These are phyloP conservation scores for Hippoglossus stenolepis DNA, from an alignment of 2,113 vertebrate genomes.

Conservation along the genomic window DNA sequence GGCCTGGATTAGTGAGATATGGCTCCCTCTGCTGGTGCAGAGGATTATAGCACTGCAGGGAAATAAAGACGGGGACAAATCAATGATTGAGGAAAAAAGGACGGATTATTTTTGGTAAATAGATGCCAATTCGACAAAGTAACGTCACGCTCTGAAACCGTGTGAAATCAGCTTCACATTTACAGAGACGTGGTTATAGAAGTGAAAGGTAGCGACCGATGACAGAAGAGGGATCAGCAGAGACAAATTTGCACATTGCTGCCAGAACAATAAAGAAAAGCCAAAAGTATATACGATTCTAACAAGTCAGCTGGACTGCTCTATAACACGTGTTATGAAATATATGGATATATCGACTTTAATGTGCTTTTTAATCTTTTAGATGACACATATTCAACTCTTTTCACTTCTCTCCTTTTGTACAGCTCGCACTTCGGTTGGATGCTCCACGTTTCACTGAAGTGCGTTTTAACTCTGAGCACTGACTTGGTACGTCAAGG, in stretches of 20 bases:
- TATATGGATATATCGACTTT: constrained; percentile 40
- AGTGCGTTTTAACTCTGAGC: constrained; percentile 46
- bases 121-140: constrained; percentile 29
- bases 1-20: constrained; percentile 9
- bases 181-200: not conserved
- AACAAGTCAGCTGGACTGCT: constrained; percentile 54
- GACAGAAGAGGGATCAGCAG: constrained; percentile 12
- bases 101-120: constrained; percentile 56
- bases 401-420: constrained; percentile 55
- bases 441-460: constrained; percentile 63
- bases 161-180: constrained; percentile 23
- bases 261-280: constrained; percentile 45
- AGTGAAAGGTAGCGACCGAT: not conserved
- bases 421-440: constrained; percentile 55
- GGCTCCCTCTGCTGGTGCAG: constrained; percentile 63
- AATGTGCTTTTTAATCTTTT: constrained; percentile 53
- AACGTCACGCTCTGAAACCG: constrained; percentile 26
- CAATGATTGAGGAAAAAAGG: not conserved
- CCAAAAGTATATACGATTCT: constrained; percentile 25
- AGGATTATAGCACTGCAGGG: constrained; percentile 23
- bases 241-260: constrained; percentile 41
- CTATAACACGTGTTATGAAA: constrained; percentile 23
- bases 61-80: not conserved
- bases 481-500: constrained; percentile 24
- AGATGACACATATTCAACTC: constrained; percentile 38